Percentiles rank a stretch among this genome's conserved stretches.
phyloP scores from a whole-genome alignment of 2,113 vertebrate species.

The Isichthys henryi region DNA sequence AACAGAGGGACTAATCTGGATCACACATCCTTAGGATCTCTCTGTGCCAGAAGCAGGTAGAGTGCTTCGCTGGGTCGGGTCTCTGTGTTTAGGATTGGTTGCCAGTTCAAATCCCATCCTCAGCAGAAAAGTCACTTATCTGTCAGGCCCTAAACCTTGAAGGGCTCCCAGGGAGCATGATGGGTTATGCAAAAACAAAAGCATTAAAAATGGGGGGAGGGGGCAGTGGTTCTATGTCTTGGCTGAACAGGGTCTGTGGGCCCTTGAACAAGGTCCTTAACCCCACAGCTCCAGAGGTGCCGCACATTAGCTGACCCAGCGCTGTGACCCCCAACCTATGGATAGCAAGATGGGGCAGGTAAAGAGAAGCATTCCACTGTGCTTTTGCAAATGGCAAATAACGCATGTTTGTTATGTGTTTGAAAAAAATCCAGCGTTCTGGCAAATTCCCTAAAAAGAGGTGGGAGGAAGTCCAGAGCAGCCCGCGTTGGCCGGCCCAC shows the following conservation, averaged over 20 bases:
- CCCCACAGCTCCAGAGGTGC: no score
- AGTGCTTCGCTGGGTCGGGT: neutral
- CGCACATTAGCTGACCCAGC: no score
- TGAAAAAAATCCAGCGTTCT: neutral
- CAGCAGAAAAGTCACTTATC: neutral
- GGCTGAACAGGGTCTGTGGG: no score
- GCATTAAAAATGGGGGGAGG: no score
- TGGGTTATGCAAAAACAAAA: neutral
- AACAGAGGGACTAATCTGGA: constrained; percentile 22
- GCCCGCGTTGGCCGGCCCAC: neutral
- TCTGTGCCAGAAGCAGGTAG: neutral
- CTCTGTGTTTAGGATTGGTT: neutral
- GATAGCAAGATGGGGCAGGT: no score
- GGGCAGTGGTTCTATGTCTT: no score
- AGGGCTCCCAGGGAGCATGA: neutral
- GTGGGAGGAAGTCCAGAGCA: neutral
- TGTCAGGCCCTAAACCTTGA: neutral
- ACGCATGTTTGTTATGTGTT: no score
- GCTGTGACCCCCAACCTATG: no score
- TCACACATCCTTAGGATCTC: constrained; percentile 16
- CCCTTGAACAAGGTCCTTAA: no score
- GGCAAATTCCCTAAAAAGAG: neutral
- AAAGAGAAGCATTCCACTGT: no score
- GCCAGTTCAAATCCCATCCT: neutral
- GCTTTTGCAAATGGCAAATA: no score